phyloP scores from a whole-genome alignment of 2,113 vertebrate species.

The Rhagologus leucostigma region DNA sequence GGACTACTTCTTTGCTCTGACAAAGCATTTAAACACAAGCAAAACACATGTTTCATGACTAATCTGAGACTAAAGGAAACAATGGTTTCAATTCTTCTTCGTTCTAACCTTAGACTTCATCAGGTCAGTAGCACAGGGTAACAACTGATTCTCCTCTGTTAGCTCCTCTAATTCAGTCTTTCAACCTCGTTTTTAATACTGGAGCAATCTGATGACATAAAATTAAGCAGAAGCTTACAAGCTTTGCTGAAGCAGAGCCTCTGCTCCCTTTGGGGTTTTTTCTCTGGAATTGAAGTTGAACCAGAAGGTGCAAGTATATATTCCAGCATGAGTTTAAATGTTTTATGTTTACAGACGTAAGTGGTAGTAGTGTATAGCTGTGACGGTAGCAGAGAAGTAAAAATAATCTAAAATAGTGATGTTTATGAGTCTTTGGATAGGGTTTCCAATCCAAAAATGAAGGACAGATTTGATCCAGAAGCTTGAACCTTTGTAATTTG shows the following conservation, averaged over 20 bases:
- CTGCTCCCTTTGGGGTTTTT: not conserved
- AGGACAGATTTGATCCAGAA: not conserved
- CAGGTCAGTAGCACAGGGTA: not conserved
- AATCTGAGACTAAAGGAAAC: not conserved
- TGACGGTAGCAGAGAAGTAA: not conserved
- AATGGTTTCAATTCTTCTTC: not conserved
- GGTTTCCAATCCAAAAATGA: not conserved
- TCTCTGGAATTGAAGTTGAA: not conserved
- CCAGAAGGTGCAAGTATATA: not conserved
- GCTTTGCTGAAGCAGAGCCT: not conserved
- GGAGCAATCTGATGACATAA: not conserved
- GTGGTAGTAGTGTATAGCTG: not conserved
- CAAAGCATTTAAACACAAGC: not conserved
- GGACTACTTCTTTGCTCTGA: not conserved
- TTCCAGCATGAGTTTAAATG: not conserved
- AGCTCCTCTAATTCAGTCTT: not conserved
- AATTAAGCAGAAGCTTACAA: not conserved
- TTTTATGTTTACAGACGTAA: not conserved
- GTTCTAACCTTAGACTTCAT: not conserved
- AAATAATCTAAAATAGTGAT: not conserved
- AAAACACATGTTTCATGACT: constrained; percentile 1
- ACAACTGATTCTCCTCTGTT: not conserved
- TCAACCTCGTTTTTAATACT: not conserved
- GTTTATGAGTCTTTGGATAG: not conserved
- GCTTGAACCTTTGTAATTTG: not conserved